Evolutionary conservation across 2,888 invertebrate genomes (phyloP), one percentile per base, ranked within the genome.

Genomic region (Stenoptilia bipunctidactyla): DNA sequence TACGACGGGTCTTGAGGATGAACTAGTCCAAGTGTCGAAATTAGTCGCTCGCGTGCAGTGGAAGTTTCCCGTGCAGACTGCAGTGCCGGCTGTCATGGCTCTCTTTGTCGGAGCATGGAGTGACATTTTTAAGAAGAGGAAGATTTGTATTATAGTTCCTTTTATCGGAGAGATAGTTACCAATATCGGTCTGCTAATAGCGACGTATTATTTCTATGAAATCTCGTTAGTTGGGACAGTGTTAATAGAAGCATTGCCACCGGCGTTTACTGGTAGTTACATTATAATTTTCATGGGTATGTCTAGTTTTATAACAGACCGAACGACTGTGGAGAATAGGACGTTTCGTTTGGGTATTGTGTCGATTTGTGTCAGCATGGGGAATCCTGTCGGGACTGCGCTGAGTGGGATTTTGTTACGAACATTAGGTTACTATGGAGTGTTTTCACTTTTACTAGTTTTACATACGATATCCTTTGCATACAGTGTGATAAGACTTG

Each of bases 71-170:
- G 61, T 88, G 15, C 86, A 87, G 50, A 88, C 87, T n/a, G 67
- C 77, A 0, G 72, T 88, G 43, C 88, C 88, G 1, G 85, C 87
- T 0, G 54, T 86, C 1, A 68, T 88, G 54, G 84, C 87, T 9
- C 61, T 87, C 13, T 87, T 88, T 44, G 61, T 88, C 8, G 89
- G 88, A 1, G 86, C 88, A 0, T 89, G 88, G 88, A 88, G 87
- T 46, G 88, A 89, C 53, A 83, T 85, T 46, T 83, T 85, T 42
- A 86, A 85, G 48, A 80, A 75, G 48, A 66, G 88, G 50, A 88
- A 88, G 62, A 84, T 87, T 34, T 87, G 84, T 45, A 87, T 89
- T 53, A 48, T 88, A 1, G 60, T 86, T 25, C 88, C 88, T 0
- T 79, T 88, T 41, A 45, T 76, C 2, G 88, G 88, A 2, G 87